Conservation (phyloP, 92 coral and sea anemone genomes). For the Parazoanthus darwini region DNA sequence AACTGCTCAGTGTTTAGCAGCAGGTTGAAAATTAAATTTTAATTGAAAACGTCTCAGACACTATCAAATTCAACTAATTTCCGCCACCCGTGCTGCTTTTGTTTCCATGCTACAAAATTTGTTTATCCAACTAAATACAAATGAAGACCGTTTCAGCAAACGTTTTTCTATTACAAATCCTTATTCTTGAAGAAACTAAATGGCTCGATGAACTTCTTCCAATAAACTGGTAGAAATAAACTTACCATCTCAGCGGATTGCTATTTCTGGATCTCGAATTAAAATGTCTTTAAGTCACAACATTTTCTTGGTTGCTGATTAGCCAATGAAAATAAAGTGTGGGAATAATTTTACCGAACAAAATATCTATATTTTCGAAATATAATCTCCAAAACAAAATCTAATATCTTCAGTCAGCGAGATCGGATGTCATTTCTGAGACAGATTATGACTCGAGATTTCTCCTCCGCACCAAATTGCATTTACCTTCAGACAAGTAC, state of each 20-base stretch:
- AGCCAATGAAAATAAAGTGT: conserved; percentile 23
- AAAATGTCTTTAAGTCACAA: neutral
- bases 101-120: neutral
- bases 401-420: neutral
- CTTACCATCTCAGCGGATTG: neutral
- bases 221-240: neutral
- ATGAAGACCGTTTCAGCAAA: neutral
- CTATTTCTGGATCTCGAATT: neutral
- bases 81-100: neutral
- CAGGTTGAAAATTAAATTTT: conserved; percentile 35
- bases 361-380: conserved; percentile 7
- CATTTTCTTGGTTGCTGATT: neutral
- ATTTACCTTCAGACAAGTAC: neutral
- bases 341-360: neutral
- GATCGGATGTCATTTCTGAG: neutral
- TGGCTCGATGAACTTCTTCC: neutral
- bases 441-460: neutral
- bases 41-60: conserved; percentile 39
- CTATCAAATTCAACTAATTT: conserved; percentile 5
- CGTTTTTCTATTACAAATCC: neutral
- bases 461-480: neutral
- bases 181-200: neutral
- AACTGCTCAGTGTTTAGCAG: neutral
- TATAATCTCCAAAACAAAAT: conserved; percentile 19
- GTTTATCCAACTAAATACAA: neutral